phyloP scores from a whole-genome alignment of 2,888 invertebrate species.

The Lochmaea capreae region DNA sequence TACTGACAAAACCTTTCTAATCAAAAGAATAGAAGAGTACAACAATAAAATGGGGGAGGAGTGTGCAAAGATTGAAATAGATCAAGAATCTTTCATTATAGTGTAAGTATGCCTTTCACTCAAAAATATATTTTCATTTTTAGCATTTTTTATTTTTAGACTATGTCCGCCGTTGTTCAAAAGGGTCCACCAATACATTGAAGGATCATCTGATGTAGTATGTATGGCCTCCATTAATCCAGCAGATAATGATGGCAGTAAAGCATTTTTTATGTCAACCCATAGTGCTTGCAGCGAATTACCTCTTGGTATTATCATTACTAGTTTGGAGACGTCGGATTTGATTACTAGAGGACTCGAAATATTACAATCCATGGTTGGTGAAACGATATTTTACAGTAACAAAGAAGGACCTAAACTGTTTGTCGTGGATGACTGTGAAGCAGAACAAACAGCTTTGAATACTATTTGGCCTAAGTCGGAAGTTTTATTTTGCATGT shows the following conservation, averaged over 20 bases:
- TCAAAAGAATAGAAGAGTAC: constrained; percentile 10
- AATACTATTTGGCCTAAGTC: constrained; percentile 22
- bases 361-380: constrained; percentile 12
- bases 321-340: constrained; percentile 19
- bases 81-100: constrained; percentile 17
- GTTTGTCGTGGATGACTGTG: constrained; percentile 29
- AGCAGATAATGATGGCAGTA: constrained; percentile 26
- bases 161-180: constrained; percentile 29
- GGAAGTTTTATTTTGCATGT: constrained; percentile 22
- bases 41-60: constrained; percentile 17
- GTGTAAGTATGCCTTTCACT: constrained; percentile 22
- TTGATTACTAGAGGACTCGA: constrained; percentile 16
- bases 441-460: constrained; percentile 25
- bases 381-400: constrained; percentile 20
- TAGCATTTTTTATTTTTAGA: constrained; percentile 16
- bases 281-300: constrained; percentile 23
- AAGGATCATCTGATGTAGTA: constrained; percentile 23
- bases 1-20: constrained; percentile 18
- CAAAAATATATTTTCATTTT: no score
- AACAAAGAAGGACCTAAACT: constrained; percentile 21
- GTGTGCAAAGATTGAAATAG: constrained; percentile 11
- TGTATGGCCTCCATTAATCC: constrained; percentile 26
- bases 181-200: constrained; percentile 22
- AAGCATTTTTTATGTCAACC: constrained; percentile 29
- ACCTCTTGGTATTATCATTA: constrained; percentile 28